These are phyloP conservation scores for Drosophila eohydei DNA, from an alignment of 2,888 invertebrate genomes.

Conservation along the genomic window DNA sequence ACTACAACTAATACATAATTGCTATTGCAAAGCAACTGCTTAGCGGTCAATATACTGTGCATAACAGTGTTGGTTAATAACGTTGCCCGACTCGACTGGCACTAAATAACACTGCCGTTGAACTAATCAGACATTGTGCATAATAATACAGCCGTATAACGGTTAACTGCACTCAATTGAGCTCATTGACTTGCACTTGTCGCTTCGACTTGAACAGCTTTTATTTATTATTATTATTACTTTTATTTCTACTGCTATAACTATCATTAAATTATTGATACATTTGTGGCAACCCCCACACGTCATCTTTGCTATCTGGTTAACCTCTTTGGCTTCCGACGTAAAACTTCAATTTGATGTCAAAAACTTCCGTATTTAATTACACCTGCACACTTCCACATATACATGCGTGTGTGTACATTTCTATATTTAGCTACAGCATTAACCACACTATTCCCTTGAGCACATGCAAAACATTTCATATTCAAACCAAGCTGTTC, in stretches of 20 bases:
- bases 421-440: conserved; percentile 37
- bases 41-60: neutral
- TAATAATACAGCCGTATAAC: conserved; percentile 6
- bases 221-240: neutral
- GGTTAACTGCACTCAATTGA: neutral
- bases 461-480: conserved; percentile 11
- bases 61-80: conserved; percentile 2
- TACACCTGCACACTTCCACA: conserved; percentile 31
- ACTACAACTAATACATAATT: neutral
- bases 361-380: conserved; percentile 49
- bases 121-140: neutral
- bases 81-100: neutral
- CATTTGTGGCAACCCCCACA: neutral
- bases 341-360: conserved; percentile 20
- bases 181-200: neutral
- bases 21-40: neutral
- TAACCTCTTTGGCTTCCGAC: conserved; percentile 1
- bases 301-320: neutral
- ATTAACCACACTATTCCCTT: conserved; percentile 14
- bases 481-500: neutral
- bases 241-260: neutral
- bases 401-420: neutral
- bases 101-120: neutral
- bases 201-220: neutral
- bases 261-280: conserved; percentile 1